Base-by-base conservation (phyloP, 2,797 vertebrate genomes). In the Buceros bicornis region DNA sequence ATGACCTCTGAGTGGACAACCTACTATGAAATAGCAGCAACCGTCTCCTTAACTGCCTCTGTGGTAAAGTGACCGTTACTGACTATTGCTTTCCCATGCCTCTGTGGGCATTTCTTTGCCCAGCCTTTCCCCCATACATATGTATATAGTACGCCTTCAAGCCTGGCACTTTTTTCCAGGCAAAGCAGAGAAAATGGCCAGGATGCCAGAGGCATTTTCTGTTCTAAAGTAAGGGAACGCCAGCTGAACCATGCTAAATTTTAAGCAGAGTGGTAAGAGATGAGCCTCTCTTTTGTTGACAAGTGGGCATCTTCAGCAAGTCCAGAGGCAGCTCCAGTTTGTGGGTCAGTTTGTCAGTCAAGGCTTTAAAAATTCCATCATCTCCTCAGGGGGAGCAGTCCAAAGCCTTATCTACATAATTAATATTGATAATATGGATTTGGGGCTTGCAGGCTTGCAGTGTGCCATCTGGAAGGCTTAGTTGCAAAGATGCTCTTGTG, bases 11-110 rank as follows among this genome's bases (percentile, higher is more conserved):
- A 99, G 97, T 99, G 99, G 99, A 99, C 98, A 43, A 99, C 99
- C 12, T 99, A 99, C 98, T 99, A 99, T 14, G 99, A 99, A 98
- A 99, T 99, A 67, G 99, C 99, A 24, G 99, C 99, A 6, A 99
- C 98, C 0, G 92, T 99, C 71, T 99, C 99, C 5, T 90, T 99
- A 95, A 99, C 99, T 31, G 98, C 99, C 15, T 99, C 99, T 0
- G 99, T 99, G 99, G 99, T 99, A 99, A 98, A 73, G 56, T 79
- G 61, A 53, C 83, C 40, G 25, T 82, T 84, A 13, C 17, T 58
- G 35, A 31, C 11, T 87, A 28, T 76, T 65, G 17, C 16, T 54
- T 48, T 82, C 35, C 31, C 9, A 1, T 62, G 7, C 42, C 31
- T 73, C 3, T 22, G 26, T 45, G 45, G 77, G 56, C 26, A 2